Percentiles rank a stretch among this genome's conserved stretches.
phyloP scores from a whole-genome alignment of 2,113 vertebrate species.

The Hypocryptadius cinnamomeus region DNA sequence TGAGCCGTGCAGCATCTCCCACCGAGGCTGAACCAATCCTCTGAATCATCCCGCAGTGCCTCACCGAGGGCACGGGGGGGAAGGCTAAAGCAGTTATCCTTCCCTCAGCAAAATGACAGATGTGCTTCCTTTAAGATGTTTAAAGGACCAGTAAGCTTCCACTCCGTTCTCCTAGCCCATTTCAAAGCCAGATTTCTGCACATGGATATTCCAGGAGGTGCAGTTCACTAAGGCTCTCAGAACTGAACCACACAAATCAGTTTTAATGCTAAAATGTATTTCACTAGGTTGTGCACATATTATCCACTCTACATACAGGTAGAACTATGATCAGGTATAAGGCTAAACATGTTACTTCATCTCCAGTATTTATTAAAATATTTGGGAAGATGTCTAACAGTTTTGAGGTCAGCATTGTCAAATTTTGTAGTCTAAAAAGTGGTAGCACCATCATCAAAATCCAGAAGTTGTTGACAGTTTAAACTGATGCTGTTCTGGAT shows the following conservation, averaged over 20 bases:
- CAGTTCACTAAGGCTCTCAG: background rate
- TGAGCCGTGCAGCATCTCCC: background rate
- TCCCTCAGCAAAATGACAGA: background rate
- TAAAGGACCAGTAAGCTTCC: background rate
- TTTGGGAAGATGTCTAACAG: background rate
- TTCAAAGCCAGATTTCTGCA: background rate
- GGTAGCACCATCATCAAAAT: background rate
- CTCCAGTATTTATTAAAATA: background rate
- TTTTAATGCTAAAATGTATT: background rate
- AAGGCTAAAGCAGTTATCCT: background rate
- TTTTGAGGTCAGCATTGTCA: background rate
- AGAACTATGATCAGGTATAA: background rate
- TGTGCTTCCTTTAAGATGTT: background rate
- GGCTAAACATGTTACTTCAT: background rate
- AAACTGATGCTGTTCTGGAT: background rate
- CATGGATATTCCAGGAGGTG: background rate
- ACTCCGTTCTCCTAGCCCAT: background rate
- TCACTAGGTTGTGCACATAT: background rate
- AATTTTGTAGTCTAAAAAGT: background rate
- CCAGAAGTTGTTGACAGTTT: background rate
- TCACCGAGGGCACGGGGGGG: background rate
- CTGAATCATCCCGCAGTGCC: background rate
- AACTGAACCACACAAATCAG: background rate
- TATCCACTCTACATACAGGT: background rate
- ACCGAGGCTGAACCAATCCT: background rate